Evolutionary conservation across 2,888 invertebrate species (phyloP).

Genomic region (Psylliodes chrysocephalus): DNA sequence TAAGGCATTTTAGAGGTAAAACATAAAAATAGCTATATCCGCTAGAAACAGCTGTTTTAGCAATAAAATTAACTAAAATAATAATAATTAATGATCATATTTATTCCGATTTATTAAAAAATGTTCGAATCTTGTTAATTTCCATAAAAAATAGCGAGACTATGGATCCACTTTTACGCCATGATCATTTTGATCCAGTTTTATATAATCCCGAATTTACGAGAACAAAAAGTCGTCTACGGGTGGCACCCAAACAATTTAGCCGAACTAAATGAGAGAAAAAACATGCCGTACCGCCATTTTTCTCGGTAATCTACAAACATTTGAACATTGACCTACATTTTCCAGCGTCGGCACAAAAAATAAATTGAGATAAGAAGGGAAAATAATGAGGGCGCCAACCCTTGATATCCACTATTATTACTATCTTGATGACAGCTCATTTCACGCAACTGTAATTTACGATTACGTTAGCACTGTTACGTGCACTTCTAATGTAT

Average conservation of each 20-base stretch:
- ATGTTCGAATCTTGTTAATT: too few species aligned
- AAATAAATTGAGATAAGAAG: slow-evolving; percentile 30
- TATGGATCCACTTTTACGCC: too few species aligned
- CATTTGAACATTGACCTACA: slow-evolving; percentile 21
- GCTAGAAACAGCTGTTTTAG: too few species aligned
- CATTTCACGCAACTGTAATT: slow-evolving; percentile 30
- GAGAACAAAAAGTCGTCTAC: background rate
- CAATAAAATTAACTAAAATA: too few species aligned
- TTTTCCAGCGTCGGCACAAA: slow-evolving; percentile 19
- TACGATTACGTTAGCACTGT: slow-evolving; percentile 15
- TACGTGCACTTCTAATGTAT: slow-evolving; percentile 19
- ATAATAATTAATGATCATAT: too few species aligned
- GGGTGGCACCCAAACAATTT: background rate
- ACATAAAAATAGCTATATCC: too few species aligned
- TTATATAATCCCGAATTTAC: too few species aligned
- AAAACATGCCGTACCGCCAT: background rate
- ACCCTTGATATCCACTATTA: slow-evolving; percentile 32
- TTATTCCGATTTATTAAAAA: too few species aligned
- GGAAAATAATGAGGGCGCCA: slow-evolving; percentile 27
- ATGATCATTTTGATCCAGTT: too few species aligned
- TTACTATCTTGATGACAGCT: slow-evolving; percentile 32
- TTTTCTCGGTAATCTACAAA: slow-evolving; percentile 11
- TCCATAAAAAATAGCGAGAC: too few species aligned
- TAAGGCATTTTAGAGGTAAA: too few species aligned
- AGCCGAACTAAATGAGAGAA: background rate